Evolutionary conservation across 2,113 vertebrate genomes (phyloP).

Genomic region (human): GRCh38 chr1:217345001-217345500

Average conservation of each 20-base stretch:
- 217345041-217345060: neutral
- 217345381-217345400: neutral
- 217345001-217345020: slow-evolving; percentile 6
- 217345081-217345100: neutral
- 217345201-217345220: neutral
- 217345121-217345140: neutral
- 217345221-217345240: neutral
- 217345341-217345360: neutral
- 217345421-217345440: too few relatives aligned
- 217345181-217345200: neutral
- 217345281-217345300: neutral
- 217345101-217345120: neutral
- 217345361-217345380: neutral
- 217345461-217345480: neutral
- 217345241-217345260: neutral
- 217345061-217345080: neutral
- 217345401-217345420: neutral
- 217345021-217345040: neutral
- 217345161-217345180: neutral
- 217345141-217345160: neutral
- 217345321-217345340: neutral
- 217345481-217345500: neutral
- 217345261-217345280: neutral
- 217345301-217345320: neutral
- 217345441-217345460: neutral